Percentiles rank a stretch among this genome's conserved stretches.
Evolutionary conservation across 2,797 vertebrate genomes (phyloP).

Genomic region (Darevskia mixta): DNA sequence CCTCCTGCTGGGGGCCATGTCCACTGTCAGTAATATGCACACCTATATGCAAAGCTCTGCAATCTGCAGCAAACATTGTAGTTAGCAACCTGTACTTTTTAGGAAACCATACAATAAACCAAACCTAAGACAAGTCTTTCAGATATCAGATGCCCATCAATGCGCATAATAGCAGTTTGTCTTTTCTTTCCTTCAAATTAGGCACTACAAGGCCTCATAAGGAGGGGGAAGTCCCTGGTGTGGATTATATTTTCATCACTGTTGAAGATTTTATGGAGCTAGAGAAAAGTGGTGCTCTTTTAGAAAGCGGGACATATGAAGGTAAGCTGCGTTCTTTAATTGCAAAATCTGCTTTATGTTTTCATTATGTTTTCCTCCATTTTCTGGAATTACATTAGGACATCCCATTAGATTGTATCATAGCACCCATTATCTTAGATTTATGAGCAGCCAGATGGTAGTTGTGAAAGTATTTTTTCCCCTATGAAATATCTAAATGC

Average conservation of each 20-base stretch:
- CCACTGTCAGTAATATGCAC: constrained; percentile 29
- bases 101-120: constrained; percentile 52
- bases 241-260: constrained; percentile 99
- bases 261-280: constrained; percentile 97
- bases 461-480: constrained; percentile 39
- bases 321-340: constrained; percentile 77
- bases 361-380: background rate
- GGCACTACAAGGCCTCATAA: constrained; percentile 98
- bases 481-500: constrained; percentile 29
- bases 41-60: constrained; percentile 43
- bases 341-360: background rate
- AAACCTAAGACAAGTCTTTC: constrained; percentile 33
- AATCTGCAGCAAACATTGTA: constrained; percentile 30
- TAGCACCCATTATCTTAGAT: constrained; percentile 32
- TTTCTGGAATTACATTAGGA: constrained; percentile 10
- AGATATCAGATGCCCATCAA: constrained; percentile 17
- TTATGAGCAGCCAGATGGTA: constrained; percentile 32
- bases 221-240: constrained; percentile 98
- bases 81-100: constrained; percentile 44
- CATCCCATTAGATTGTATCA: constrained; percentile 16
- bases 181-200: constrained; percentile 73
- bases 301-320: constrained; percentile 99
- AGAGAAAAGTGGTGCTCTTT: constrained; percentile 95
- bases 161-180: constrained; percentile 28
- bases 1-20: too few species aligned